Base-by-base conservation (phyloP, 2,797 vertebrate species). In the Sebastes kiyomatsui region DNA sequence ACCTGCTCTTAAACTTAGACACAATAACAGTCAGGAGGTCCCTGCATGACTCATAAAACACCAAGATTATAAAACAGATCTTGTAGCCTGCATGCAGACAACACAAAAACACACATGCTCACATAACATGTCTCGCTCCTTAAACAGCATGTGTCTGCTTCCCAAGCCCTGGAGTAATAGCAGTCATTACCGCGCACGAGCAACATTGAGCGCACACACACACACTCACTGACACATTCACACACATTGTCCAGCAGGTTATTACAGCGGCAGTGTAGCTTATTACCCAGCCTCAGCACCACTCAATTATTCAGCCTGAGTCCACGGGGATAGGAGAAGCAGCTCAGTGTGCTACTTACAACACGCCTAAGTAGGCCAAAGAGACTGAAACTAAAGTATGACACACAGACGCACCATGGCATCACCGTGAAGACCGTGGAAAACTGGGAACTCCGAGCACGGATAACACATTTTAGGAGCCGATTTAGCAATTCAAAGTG, bases 321-420 rank as follows among this genome's bases (percentile, higher is more conserved):
- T 95, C 93, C 89, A 91, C 72, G n/a, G 92, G 93, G 92, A 92
- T 52, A 74, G 88, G 78, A 88, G 68, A 85, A 81, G 90, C 90
- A 75, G 89, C 90, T 92, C 91, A 85, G 88, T 95, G 95, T 94
- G 93, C 95, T 95, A 95, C 95, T 96, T 96, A 94, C 87, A 94
- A 92, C 87, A 90, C 30, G 85, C 72, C 84, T 94, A 96, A 96
- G 93, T 96, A 96, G 95, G 95, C 95, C 95, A 96, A 95, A 96
- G 93, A 95, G 94, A 95, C 88, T 77, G 87, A 87, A 79, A 89
- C 83, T 88, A 88, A 91, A 92, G 88, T 87, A 73, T 80, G 80
- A 83, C 90, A 91, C 86, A 59, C 74, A 81, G 68, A 80, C 14
- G 18, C 78, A 67, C 74, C 81, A 35, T 62, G 65, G 71, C 80